Evolutionary conservation across 2,888 invertebrate genomes (phyloP).

Genomic region (Agapetus fuscipes): DNA sequence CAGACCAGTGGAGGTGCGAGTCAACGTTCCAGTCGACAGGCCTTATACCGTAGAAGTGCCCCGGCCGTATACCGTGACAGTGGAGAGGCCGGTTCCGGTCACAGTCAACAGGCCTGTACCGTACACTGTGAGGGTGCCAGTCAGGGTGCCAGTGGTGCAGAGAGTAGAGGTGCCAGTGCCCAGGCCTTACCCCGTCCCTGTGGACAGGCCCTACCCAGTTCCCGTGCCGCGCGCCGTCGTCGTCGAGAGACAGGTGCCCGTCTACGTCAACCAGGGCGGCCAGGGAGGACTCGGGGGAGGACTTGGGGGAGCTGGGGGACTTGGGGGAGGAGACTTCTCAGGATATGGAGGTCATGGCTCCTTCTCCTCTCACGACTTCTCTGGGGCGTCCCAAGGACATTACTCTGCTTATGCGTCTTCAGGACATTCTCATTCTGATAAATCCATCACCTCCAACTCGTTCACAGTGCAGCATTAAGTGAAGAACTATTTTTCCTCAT

Average conservation of each 20-base stretch:
- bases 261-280: slow-evolving; percentile 7
- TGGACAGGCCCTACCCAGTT: slow-evolving; percentile 11
- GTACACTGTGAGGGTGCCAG: slow-evolving; percentile 15
- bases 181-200: slow-evolving; percentile 17
- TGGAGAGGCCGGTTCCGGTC: slow-evolving; percentile 8
- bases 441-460: slow-evolving; percentile 2
- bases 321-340: not conserved
- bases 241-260: slow-evolving; percentile 16
- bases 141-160: slow-evolving; percentile 11
- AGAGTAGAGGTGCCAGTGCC: slow-evolving; percentile 16
- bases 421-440: slow-evolving; percentile 3
- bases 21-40: slow-evolving; percentile 29
- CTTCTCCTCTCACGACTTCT: slow-evolving; percentile 2
- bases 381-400: not conserved
- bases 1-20: slow-evolving; percentile 37
- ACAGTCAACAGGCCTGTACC: slow-evolving; percentile 16
- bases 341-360: not conserved
- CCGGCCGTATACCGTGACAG: slow-evolving; percentile 9
- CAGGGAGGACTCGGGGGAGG: not conserved
- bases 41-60: slow-evolving; percentile 13
- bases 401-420: not conserved
- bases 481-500: too few species aligned
- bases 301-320: slow-evolving; percentile 1
- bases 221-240: slow-evolving; percentile 12
- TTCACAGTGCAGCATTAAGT: not conserved